Base-by-base conservation (phyloP, 2,113 vertebrate genomes). In the Alces alces region DNA sequence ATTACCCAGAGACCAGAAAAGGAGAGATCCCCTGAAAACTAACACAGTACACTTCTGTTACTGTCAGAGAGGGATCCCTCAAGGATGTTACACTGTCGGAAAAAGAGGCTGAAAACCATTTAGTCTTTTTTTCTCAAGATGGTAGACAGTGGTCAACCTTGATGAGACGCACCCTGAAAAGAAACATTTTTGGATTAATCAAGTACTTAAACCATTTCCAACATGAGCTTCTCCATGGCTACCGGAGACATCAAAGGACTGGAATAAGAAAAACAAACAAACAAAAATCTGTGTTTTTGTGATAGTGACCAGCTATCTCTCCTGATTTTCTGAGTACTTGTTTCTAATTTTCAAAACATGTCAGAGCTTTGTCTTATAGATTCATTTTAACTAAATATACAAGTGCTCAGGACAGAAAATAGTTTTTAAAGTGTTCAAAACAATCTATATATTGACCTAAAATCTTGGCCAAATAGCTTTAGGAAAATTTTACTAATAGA, bases 401-500 rank as follows among this genome's bases (percentile, higher is more conserved):
- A 93, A 30, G 0, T 64, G 14, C 15, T 78, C n/a, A 66, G 45
- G 12, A 64, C 14, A 82, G 23, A 12, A 86, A 80, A 36, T 64
- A 36, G 30, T 83, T 83, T 66, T 91, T 55, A 95, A 86, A 21
- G 45, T 83, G n/a, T 87, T 94, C n/a, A 36, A 76, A 95, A 58
- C 14, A 47, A 79, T 66, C 50, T 58, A 43, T 43, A 78, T 33
- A 80, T 33, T 30, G 4, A 87, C 14, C 76, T 90, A 87, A 93
- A 78, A 66, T 60, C 76, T 76, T 91, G 55, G 47, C 28, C 15
- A 27, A 47, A 33, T 13, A 55, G 27, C 14, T 66, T 79, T 84
- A 91, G 85, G 79, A 61, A 93, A 97, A 57, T 61, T 89, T 95
- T 80, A 43, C 50, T 45, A 91, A 86, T 14, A 94, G 36, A 60